Base-by-base conservation (phyloP, 2,888 invertebrate species). In the Flexamia atlantica region DNA sequence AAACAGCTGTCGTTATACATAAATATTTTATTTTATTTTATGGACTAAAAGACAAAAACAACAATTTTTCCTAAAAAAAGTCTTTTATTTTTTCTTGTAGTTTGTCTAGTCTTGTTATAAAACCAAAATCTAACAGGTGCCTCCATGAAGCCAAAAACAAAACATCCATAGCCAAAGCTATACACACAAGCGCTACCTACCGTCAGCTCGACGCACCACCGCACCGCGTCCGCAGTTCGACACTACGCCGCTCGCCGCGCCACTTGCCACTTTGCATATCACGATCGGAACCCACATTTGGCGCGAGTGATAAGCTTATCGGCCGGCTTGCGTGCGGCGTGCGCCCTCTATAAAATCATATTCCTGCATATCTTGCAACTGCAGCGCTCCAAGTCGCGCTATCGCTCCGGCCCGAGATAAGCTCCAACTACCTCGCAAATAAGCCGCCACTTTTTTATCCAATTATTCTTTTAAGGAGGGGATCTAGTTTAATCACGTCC, bases 261-360 rank as follows among this genome's bases (percentile, higher is more conserved):
- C 53, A 20, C 72, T 50, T 12, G 68, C 68, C 57, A 40, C 74
- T 84, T 84, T 82, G 70, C 84, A 84, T 84, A 84, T 84, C 84
- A 20, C 42, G 74, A 81, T 81, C 60, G 28, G 84, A 53, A 72
- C 82, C 46, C 57, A 74, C 81, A 81, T 57, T 74, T 82, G 82
- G 79, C 79, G 82, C 82, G 84, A 50, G 64, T 53, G 84, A 84
- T 84, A 84, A 50, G 42, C 76, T 82, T 84, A 84, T 84, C 84
- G 70, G 79, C 23, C 25, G 32, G 36, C 50, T 60, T 53, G 50
- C 53, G 42, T 46, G 60, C 72, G n/a, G 64, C 46, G 50, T 68
- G 70, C 72, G 46, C 81, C 79, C 84, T 70, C 82, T 84, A 84
- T 82, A 74, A 84, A 84, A 84, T 84, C 81, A 84, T 84, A 81